Conservation (phyloP, 2,113 vertebrate species). For the Brachionichthys hirsutus region DNA sequence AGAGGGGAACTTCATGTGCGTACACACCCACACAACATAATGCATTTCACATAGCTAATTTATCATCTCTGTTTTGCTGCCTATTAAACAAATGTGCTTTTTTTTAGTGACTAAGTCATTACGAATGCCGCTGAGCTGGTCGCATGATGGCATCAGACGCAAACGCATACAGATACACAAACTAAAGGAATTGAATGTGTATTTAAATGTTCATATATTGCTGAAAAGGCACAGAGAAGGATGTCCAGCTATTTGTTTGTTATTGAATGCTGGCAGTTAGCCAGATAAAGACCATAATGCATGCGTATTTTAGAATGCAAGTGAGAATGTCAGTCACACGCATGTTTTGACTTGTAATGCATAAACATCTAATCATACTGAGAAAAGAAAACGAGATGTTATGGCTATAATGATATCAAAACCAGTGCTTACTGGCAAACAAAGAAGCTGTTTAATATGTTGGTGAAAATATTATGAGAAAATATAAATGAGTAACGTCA, state of each 20-base stretch:
- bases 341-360: background rate
- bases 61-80: background rate
- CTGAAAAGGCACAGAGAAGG: too few relatives aligned
- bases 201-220: too few relatives aligned
- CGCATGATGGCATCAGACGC: too few relatives aligned
- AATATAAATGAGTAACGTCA: background rate
- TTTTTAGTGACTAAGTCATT: background rate
- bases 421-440: background rate
- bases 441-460: background rate
- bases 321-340: too few relatives aligned
- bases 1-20: constrained; percentile 13
- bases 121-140: background rate
- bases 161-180: too few relatives aligned
- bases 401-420: background rate
- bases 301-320: too few relatives aligned
- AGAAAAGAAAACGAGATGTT: background rate
- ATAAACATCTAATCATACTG: background rate
- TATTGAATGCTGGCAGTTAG: too few relatives aligned
- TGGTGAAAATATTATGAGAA: background rate
- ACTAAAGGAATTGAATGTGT: too few relatives aligned
- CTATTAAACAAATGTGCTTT: background rate
- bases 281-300: too few relatives aligned
- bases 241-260: too few relatives aligned
- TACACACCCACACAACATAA: constrained; percentile 15
- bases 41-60: constrained; percentile 3